A percentile compares a stretch with the other conserved stretches of the same genome.
Conservation (phyloP, 2,888 invertebrate genomes). For the Pecten maximus region DNA sequence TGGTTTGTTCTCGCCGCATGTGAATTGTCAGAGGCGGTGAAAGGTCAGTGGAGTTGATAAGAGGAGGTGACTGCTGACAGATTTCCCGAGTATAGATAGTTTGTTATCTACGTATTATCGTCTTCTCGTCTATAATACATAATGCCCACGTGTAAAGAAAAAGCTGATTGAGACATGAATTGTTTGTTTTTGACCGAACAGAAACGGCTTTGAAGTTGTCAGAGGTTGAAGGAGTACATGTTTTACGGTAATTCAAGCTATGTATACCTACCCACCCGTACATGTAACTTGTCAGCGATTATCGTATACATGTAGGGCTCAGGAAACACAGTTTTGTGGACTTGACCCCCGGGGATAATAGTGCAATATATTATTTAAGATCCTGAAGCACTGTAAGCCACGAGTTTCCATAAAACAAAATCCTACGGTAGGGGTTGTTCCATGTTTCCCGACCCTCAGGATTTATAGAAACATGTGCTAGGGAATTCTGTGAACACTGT, state of each 20-base stretch:
- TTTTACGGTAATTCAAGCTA: background rate
- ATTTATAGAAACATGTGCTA: no score
- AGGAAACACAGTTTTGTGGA: background rate
- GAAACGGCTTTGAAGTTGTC: background rate
- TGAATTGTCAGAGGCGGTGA: background rate
- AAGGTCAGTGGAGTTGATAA: background rate
- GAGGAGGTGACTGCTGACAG: constrained; percentile 7
- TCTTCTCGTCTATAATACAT: background rate
- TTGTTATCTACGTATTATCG: background rate
- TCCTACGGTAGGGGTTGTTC: no score
- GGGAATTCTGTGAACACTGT: no score
- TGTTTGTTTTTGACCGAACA: background rate
- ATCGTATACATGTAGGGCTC: background rate
- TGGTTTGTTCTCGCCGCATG: background rate
- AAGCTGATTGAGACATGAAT: background rate
- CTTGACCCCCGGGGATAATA: background rate
- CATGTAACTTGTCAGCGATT: background rate
- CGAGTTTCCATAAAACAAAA: no score
- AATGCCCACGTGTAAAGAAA: background rate
- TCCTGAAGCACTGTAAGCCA: no score
- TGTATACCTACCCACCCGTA: background rate
- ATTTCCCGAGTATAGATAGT: background rate
- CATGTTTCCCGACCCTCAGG: no score
- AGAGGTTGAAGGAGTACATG: constrained; percentile 10
- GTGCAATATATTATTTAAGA: background rate